Evolutionary conservation across 2,113 vertebrate species (phyloP), one percentile per base, ranked within the genome.

Genomic region (Pterocles burchelli): DNA sequence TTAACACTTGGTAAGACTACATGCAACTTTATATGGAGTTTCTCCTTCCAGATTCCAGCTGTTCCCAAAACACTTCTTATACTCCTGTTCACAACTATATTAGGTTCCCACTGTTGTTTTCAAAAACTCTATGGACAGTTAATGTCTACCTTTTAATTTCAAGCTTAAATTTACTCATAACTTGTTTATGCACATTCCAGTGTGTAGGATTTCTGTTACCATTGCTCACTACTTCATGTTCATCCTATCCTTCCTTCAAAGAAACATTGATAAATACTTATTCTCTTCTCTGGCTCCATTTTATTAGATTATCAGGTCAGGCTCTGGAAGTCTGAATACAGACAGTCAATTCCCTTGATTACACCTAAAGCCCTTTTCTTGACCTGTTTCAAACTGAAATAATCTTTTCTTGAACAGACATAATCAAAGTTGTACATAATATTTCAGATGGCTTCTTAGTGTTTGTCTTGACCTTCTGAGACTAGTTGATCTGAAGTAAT

Each of bases 1-100:
- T 48, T 57, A 38, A 1, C 15, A n/a, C 28, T 41, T 7, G 0
- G 1, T 33, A 66, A 34, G n/a, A 45, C 9, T 21, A 4, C 29
- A 51, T 49, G 52, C 20, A 75, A 13, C 14, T 48, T 46, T 34
- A 22, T 9, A 9, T 8, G 26, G 2, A 43, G 3, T 25, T 58
- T 6, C 16, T 77, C 8, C 20, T 72, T 67, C n/a, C 48, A 33
- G 11, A 58, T 4, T 10, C 3, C 2, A 15, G 8, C 17, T 20
- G 5, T 33, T 58, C 17, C 31, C 21, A 4, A 54, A 91, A 52
- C 11, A 59, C 2, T 70, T 48, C 20, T 14, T 38, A 12, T 7
- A 14, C 2, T 46, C 5, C 29, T 48, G 10, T 21, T 74, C 13
- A 61, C 51, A 38, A 38, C 8, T 41, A 4, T 22, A 13, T 51